A percentile compares a stretch with the other conserved stretches of the same genome.
Conservation (phyloP, 1,140 invertebrate genomes). For the Drosophila gunungcola region DNA sequence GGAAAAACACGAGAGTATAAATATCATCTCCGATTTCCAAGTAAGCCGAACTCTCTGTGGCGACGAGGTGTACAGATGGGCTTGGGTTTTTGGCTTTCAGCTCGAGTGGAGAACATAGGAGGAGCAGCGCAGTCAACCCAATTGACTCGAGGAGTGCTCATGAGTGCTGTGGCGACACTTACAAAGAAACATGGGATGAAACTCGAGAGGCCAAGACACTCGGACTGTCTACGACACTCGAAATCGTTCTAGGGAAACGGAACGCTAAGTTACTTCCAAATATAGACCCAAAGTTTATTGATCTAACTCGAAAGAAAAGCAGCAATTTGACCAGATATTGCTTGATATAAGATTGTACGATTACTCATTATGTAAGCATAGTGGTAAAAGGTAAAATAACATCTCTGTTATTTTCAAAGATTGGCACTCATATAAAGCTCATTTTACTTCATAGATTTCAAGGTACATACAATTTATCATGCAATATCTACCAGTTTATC, state of each 20-base stretch:
- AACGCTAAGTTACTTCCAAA: slow-evolving; percentile 26
- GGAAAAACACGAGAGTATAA: slow-evolving; percentile 38
- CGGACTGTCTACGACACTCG: slow-evolving; percentile 20
- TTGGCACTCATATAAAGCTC: too few species aligned
- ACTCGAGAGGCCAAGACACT: slow-evolving; percentile 37
- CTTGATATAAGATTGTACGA: not conserved
- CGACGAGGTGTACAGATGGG: slow-evolving; percentile 15
- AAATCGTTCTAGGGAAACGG: slow-evolving; percentile 30
- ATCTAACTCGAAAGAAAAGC: slow-evolving; percentile 7
- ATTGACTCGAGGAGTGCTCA: slow-evolving; percentile 42
- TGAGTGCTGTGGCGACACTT: slow-evolving; percentile 41
- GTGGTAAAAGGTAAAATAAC: not conserved
- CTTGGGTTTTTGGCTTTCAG: not conserved
- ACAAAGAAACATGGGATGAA: slow-evolving; percentile 45
- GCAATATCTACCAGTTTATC: not conserved
- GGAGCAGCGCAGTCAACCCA: slow-evolving; percentile 27
- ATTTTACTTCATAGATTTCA: too few species aligned
- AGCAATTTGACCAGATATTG: slow-evolving; percentile 15
- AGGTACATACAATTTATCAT: too few species aligned
- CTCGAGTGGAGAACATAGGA: slow-evolving; percentile 1
- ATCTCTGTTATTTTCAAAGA: not conserved
- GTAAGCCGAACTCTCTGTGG: slow-evolving; percentile 20
- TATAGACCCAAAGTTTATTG: slow-evolving; percentile 37
- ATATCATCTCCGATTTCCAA: slow-evolving; percentile 50
- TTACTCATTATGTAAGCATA: not conserved